Evolutionary conservation across 2,113 vertebrate genomes (phyloP).

Genomic region (Oophaga pumilio): DNA sequence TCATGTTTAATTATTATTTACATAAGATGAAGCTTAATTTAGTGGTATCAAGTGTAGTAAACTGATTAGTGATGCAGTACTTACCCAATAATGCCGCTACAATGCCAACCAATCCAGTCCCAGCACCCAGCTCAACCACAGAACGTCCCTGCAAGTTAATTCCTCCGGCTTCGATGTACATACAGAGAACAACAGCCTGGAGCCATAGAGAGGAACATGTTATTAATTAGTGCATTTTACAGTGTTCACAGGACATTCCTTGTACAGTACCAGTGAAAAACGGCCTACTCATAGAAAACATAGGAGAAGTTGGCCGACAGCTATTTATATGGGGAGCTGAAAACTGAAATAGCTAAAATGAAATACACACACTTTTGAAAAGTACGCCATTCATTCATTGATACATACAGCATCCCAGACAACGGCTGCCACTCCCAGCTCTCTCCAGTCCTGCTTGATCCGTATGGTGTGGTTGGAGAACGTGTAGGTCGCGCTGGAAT

Average conservation of each 20-base stretch:
- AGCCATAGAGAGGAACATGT: not conserved
- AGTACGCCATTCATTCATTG: not conserved
- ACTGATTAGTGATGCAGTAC: conserved; percentile 38
- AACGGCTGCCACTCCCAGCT: conserved; percentile 89
- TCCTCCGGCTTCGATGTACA: conserved; percentile 84
- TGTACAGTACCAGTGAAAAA: too few relatives aligned
- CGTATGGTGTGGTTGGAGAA: conserved; percentile 79
- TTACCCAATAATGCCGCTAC: conserved; percentile 89
- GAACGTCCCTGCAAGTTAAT: conserved; percentile 76
- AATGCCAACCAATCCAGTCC: conserved; percentile 92
- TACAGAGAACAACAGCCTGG: conserved; percentile 87
- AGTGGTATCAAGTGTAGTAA: not conserved
- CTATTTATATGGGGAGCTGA: too few relatives aligned
- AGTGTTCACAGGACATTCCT: too few relatives aligned
- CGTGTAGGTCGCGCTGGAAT: conserved; percentile 73
- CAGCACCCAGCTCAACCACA: conserved; percentile 90
- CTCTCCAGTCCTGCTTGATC: conserved; percentile 87
- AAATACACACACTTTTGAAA: not conserved
- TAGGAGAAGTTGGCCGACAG: too few relatives aligned
- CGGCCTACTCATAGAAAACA: too few relatives aligned
- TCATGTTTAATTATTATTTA: too few relatives aligned
- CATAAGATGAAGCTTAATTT: not conserved
- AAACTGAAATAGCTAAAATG: too few relatives aligned
- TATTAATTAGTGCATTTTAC: too few relatives aligned
- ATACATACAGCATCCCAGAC: conserved; percentile 92